Base-by-base conservation (phyloP, 2,797 vertebrate genomes). In the Urosaurus nigricauda region DNA sequence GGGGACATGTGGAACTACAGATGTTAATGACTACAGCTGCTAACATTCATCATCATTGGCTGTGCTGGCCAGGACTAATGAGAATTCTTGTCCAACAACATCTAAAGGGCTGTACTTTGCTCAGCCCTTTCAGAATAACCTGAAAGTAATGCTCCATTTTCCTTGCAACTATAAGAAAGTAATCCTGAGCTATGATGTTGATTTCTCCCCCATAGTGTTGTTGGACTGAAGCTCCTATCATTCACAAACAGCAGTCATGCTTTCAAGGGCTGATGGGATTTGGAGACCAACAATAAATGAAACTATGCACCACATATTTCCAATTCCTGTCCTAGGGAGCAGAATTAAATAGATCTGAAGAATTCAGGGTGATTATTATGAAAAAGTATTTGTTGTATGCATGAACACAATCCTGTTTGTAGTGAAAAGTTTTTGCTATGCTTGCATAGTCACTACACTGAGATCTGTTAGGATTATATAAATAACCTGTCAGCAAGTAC, bases 401-500 rank as follows among this genome's bases (percentile, higher is more conserved):
- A 70, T n/a, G 4, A 58, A 47, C 43, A 63, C 40, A 26, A 35
- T 81, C 93, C 65, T 53, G 13, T 11, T 26, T 88, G 77, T 85
- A 85, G 93, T 92, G 77, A 65, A 82, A 80, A 90, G 84, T 79
- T 56, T 47, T 88, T 83, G 60, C 21, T 35, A 82, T 11, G 82
- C 84, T 13, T 89, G 85, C 91, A 87, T 79, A 91, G 78, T 91
- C 92, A 87, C 92, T 93, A 88, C 87, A 63, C 32, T 87, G 83
- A 93, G 91, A 60, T n/a, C 3, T 4, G 53, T 89, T 89, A 91
- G 86, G 95, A 91, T 77, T 90, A 87, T 89, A 91, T 93, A 92
- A 95, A 94, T 83, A 90, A 79, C 65, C 16, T 86, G 73, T 89
- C 79, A 91, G 77, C 51, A 86, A 95, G 89, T 65, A 14, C 60